A percentile compares a stretch with the other conserved stretches of the same genome.
phyloP scores from a whole-genome alignment of 2,797 vertebrate genomes.

The Morelia viridis region DNA sequence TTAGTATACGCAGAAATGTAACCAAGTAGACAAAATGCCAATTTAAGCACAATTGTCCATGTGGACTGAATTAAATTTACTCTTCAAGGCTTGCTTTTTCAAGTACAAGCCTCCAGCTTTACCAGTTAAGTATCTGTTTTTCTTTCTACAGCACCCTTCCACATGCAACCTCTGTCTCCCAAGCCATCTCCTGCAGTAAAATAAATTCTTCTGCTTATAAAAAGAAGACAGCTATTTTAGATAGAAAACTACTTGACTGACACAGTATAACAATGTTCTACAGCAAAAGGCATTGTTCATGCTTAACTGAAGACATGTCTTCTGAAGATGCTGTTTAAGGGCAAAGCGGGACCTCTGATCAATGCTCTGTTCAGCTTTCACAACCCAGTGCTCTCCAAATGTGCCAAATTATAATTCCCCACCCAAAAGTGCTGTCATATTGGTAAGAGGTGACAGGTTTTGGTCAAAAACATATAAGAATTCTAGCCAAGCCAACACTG shows the following conservation, averaged over 20 bases:
- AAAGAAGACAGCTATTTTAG: not conserved
- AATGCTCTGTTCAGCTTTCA: not conserved
- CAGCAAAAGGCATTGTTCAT: not conserved
- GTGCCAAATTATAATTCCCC: not conserved
- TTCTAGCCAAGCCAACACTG: not conserved
- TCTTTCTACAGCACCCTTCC: not conserved
- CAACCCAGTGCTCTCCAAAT: not conserved
- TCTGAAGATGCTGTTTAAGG: not conserved
- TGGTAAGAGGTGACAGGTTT: not conserved
- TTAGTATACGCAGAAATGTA: conserved; percentile 5
- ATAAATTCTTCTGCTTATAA: not conserved
- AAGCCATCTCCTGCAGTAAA: not conserved
- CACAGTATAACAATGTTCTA: not conserved
- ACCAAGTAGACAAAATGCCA: conserved; percentile 30
- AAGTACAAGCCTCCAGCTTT: conserved; percentile 35
- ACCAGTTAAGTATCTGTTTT: conserved; percentile 44
- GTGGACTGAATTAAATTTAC: conserved; percentile 50
- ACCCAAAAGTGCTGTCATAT: not conserved
- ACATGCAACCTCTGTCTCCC: not conserved
- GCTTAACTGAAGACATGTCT: not conserved
- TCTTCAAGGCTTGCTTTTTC: conserved; percentile 42
- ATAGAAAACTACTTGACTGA: not conserved
- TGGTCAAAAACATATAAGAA: not conserved
- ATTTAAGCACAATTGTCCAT: conserved; percentile 44
- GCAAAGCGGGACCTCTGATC: not conserved